Evolutionary conservation across 2,113 vertebrate species (phyloP), one percentile per base, ranked within the genome.

Genomic region (Poeciliopsis turrubarensis): DNA sequence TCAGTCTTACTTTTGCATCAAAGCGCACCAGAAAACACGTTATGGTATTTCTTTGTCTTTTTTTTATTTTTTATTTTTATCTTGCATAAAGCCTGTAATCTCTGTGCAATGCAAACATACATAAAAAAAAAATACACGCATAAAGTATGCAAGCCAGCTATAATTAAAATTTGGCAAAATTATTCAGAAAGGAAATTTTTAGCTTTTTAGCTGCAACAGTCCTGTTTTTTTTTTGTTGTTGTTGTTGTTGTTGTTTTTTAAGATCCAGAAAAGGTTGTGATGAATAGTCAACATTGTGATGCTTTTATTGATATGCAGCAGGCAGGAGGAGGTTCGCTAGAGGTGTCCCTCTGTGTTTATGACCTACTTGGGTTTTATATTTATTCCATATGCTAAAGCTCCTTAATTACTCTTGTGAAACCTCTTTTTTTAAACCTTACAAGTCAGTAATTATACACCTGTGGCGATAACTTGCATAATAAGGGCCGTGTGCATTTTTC

Each of bases 1-100:
- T 86, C 74, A 82, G 62, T 15, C 13, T 61, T 77, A 78, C 66
- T 80, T 81, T 87, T 87, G 85, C 87, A 89, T 90, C 86, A 89
- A 91, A 89, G 85, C 83, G 81, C 79, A 32, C 75, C 80, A 78
- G 60, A 47, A 47, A 88, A 65, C 83, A 77, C 77, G 83, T 19
- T 62, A 67, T 26, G 3, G 26, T 73, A 70, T 51, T 57, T 47
- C 73, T 19, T 3, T 41, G 67, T 70, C 34, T 26, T 34, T 70
- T 57, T 29, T 54, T 37, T 29, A 29, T 29, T 3, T 29, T 37
- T 2, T 10, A 34, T 32, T 31, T 31, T 31, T 31, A 68, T 84
- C 77, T 70, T 68, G 25, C 26, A 69, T 57, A 34, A 78, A 17
- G 13, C 11, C n/a, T 85, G 87, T 80, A 90, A 88, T 82, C 86